Evolutionary conservation across 2,797 vertebrate species (phyloP).

Genomic region (Champsocephalus gunnari): DNA sequence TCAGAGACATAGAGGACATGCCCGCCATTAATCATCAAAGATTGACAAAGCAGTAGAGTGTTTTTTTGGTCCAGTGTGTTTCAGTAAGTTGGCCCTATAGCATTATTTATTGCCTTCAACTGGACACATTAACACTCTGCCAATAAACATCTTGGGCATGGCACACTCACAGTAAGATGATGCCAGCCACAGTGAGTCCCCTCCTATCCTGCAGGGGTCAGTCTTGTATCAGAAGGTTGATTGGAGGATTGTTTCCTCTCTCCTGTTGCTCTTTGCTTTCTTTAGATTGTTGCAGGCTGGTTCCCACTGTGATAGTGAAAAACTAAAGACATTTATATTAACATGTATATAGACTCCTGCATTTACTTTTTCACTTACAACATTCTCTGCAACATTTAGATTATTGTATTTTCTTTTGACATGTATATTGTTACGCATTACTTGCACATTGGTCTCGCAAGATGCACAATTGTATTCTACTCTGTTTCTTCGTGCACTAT

Average conservation of each 20-base stretch:
- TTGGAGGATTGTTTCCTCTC: not conserved
- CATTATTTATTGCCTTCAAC: conserved; percentile 10
- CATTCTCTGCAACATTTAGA: too few species aligned
- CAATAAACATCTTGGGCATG: not conserved
- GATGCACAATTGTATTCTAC: too few species aligned
- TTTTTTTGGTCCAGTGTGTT: conserved; percentile 25
- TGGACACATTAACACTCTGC: not conserved
- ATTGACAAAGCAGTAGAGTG: conserved; percentile 1
- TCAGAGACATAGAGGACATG: not conserved
- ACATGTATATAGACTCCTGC: too few species aligned
- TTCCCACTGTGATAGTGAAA: conserved; percentile 21
- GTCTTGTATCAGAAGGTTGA: conserved; percentile 48
- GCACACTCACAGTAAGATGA: not conserved
- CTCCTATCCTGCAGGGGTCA: conserved; percentile 68
- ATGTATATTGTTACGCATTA: too few species aligned
- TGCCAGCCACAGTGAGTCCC: conserved; percentile 22
- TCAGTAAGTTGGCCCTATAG: conserved; percentile 22
- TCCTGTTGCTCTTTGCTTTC: conserved; percentile 29
- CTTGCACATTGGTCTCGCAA: too few species aligned
- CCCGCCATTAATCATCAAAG: not conserved
- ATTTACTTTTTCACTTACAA: too few species aligned
- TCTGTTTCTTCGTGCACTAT: too few species aligned
- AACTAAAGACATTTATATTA: not conserved
- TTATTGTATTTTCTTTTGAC: too few species aligned
- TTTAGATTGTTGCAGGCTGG: not conserved